Evolutionary conservation across 1,140 invertebrate genomes (phyloP).

Genomic region (Drosophila melanogaster): DNA sequence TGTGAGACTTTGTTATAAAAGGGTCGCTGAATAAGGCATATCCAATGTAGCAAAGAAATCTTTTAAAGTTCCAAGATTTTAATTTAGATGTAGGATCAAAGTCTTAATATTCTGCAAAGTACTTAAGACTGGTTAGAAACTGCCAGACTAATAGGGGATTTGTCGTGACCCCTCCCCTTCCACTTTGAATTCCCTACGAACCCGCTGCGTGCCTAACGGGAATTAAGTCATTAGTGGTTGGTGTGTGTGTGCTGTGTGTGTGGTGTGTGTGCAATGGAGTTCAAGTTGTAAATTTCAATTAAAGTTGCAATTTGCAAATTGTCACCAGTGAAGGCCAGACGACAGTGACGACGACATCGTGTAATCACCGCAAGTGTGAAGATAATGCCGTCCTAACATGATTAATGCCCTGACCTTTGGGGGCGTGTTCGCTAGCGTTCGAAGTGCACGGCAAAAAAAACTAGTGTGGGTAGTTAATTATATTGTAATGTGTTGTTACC

Average conservation of each 20-base stretch:
- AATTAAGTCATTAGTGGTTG: slow-evolving; percentile 72
- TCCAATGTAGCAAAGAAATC: background rate
- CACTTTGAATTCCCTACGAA: background rate
- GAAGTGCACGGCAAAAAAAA: slow-evolving; percentile 5
- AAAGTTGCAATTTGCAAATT: slow-evolving; percentile 78
- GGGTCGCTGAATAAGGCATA: too few species aligned
- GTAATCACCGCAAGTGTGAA: slow-evolving; percentile 72
- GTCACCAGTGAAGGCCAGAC: slow-evolving; percentile 37
- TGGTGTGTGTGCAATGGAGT: slow-evolving; percentile 19
- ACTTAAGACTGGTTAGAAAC: slow-evolving; percentile 55
- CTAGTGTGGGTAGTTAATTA: too few species aligned
- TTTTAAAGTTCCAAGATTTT: too few species aligned
- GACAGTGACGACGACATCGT: slow-evolving; percentile 31
- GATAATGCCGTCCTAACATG: slow-evolving; percentile 72
- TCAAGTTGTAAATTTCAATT: slow-evolving; percentile 67
- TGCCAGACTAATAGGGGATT: slow-evolving; percentile 14
- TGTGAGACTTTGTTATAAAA: too few species aligned
- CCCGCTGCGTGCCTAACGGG: slow-evolving; percentile 65
- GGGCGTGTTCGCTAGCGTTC: slow-evolving; percentile 9
- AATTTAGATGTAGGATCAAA: background rate
- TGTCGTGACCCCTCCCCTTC: background rate
- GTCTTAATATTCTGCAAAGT: slow-evolving; percentile 10
- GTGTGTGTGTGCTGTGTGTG: slow-evolving; percentile 1
- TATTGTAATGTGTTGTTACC: too few species aligned
- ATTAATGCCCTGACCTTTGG: slow-evolving; percentile 55